Percentiles rank a stretch among this genome's conserved stretches.
Evolutionary conservation across 1,140 invertebrate genomes (phyloP).

Genomic region (Zaprionus tsacasi): DNA sequence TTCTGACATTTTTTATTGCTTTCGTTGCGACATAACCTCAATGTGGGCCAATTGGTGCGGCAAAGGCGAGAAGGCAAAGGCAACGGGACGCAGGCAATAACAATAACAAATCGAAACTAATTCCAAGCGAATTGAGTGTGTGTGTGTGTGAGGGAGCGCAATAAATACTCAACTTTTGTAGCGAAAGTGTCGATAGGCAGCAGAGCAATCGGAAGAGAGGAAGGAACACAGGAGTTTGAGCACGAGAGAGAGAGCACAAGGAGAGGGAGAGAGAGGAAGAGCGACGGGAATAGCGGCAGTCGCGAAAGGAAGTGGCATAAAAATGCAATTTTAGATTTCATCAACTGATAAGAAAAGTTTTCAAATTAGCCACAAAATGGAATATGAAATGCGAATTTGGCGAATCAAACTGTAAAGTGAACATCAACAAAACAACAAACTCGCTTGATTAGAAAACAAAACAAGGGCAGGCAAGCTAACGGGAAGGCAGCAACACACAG

Average conservation of each 20-base stretch:
- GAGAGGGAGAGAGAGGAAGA: slow-evolving; percentile 1
- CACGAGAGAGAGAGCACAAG: slow-evolving; percentile 16
- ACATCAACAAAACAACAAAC: slow-evolving; percentile 35
- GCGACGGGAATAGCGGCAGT: slow-evolving; percentile 8
- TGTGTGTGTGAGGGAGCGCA: slow-evolving; percentile 17
- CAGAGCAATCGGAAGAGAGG: neutral
- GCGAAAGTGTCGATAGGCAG: slow-evolving; percentile 73
- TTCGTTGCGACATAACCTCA: slow-evolving; percentile 38
- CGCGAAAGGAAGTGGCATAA: slow-evolving; percentile 71
- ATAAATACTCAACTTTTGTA: slow-evolving; percentile 66
- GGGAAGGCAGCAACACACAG: slow-evolving; percentile 13
- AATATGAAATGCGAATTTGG: slow-evolving; percentile 57
- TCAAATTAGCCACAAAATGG: slow-evolving; percentile 76
- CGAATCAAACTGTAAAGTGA: slow-evolving; percentile 78
- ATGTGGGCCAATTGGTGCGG: slow-evolving; percentile 16
- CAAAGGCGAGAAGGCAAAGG: slow-evolving; percentile 3
- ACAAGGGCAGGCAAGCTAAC: slow-evolving; percentile 54
- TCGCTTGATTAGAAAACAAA: slow-evolving; percentile 73
- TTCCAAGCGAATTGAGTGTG: neutral
- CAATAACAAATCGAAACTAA: slow-evolving; percentile 41
- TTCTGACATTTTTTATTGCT: slow-evolving; percentile 35
- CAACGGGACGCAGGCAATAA: slow-evolving; percentile 21
- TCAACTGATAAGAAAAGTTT: slow-evolving; percentile 82
- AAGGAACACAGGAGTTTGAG: neutral
- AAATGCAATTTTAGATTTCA: slow-evolving; percentile 82